Base-by-base conservation (phyloP, 1,140 invertebrate species). In the Ganaspis sp. region DNA sequence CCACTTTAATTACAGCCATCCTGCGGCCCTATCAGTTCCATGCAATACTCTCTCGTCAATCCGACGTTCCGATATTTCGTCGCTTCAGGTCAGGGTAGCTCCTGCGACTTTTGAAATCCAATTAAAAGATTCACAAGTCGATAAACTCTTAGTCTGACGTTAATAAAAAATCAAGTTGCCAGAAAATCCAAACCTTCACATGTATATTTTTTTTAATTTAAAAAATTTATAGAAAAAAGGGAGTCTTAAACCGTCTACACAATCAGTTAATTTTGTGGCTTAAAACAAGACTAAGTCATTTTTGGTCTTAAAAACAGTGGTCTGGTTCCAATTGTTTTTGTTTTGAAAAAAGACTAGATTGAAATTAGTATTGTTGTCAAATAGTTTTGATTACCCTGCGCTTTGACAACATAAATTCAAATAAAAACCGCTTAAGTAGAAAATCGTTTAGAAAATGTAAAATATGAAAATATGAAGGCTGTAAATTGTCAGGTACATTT, bases 1-100 rank as follows among this genome's bases (percentile, higher is more conserved):
- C 87, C 87, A 88, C 87, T 89, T 88, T 88, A 89, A 89, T 89
- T 87, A 88, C 86, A 88, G 87, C 84, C 85, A 88, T 89, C 86
- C 85, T 87, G 81, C 83, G 83, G 58, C 34, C 70, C 49, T 81
- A 77, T 81, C 76, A 83, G 70, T 45, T 70, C 71, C 54, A 34
- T 37, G 37, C 54, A 80, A 77, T 76, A 80, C 77, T 45, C 42
- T 45, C 42, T 15, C 86, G 87, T 88, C 84, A 85, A 88, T 89
- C 86, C 84, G 85, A 80, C 83, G 83, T 64, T 19, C 70, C 49
- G 19, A 58, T 54, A 54, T 54, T 54, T 17, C 49, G 19, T 21
- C 49, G 49, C 19, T 54, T 54, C 19, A 23, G 49, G 49, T 54
- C 19, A 54, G 19, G 19, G 49, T 54, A 17, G 19, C 19, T 23